A percentile compares a stretch with the other conserved stretches of the same genome.
Evolutionary conservation across 2,797 vertebrate genomes (phyloP).

Genomic region (Acanthurus tractus): DNA sequence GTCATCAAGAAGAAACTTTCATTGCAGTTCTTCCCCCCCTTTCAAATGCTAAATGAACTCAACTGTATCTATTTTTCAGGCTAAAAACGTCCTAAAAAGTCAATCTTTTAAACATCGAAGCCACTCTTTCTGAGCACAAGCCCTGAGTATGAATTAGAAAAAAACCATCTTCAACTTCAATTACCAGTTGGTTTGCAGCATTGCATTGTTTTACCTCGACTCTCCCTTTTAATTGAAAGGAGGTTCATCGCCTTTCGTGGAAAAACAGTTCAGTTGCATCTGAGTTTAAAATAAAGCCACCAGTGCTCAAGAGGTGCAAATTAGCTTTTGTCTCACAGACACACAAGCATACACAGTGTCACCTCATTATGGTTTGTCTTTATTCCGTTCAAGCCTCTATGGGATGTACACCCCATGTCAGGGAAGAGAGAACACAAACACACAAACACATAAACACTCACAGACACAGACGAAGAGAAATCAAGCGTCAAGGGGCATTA

Average conservation of each 20-base stretch:
- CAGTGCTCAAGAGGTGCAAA: slow-evolving; percentile 59
- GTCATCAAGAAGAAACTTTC: slow-evolving; percentile 14
- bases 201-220: slow-evolving; percentile 32
- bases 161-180: slow-evolving; percentile 15
- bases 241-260: slow-evolving; percentile 26
- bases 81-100: slow-evolving; percentile 1
- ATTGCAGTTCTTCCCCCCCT: background rate
- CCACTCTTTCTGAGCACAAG: slow-evolving; percentile 10
- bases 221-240: slow-evolving; percentile 55
- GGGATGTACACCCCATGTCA: slow-evolving; percentile 49
- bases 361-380: slow-evolving; percentile 76
- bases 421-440: slow-evolving; percentile 27
- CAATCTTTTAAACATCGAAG: slow-evolving; percentile 15
- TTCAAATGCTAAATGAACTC: too few species aligned
- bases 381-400: slow-evolving; percentile 59
- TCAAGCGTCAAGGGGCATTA: slow-evolving; percentile 64
- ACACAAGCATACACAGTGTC: slow-evolving; percentile 35
- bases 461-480: slow-evolving; percentile 51
- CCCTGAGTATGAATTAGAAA: slow-evolving; percentile 5
- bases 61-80: background rate
- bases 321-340: slow-evolving; percentile 31
- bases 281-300: slow-evolving; percentile 57
- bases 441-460: slow-evolving; percentile 34
- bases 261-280: slow-evolving; percentile 36
- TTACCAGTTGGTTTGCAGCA: slow-evolving; percentile 25